Evolutionary conservation across 2,113 vertebrate species (phyloP).

Genomic region (Eira barbara): DNA sequence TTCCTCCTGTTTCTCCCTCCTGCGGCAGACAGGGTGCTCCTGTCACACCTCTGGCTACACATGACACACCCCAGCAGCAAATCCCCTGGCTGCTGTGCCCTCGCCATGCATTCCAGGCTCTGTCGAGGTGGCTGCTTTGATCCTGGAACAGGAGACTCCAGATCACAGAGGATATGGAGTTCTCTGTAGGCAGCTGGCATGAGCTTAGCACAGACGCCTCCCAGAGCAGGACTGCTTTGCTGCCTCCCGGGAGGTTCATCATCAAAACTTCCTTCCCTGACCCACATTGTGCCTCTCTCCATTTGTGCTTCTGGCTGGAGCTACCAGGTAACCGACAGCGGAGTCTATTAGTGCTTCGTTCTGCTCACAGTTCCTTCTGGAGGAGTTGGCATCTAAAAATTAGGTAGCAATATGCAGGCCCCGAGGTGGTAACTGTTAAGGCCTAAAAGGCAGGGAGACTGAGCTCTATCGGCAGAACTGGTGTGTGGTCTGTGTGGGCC

Average conservation of each 20-base stretch:
- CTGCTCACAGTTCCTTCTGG: slow-evolving; percentile 49
- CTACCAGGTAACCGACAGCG: neutral
- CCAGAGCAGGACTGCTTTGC: slow-evolving; percentile 60
- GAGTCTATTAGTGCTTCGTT: slow-evolving; percentile 57
- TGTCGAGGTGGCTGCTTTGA: slow-evolving; percentile 53
- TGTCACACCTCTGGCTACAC: neutral
- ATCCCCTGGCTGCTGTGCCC: neutral
- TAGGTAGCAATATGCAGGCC: slow-evolving; percentile 38
- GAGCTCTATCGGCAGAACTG: neutral
- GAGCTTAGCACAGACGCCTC: slow-evolving; percentile 58
- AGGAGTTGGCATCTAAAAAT: slow-evolving; percentile 53
- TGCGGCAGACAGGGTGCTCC: neutral
- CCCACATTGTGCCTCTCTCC: slow-evolving; percentile 50
- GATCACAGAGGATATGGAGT: slow-evolving; percentile 62
- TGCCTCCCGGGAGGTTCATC: slow-evolving; percentile 66
- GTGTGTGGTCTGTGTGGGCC: neutral
- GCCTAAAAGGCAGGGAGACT: slow-evolving; percentile 6
- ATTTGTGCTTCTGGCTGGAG: slow-evolving; percentile 63
- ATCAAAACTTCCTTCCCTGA: slow-evolving; percentile 64
- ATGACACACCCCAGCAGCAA: neutral
- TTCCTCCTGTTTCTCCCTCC: neutral
- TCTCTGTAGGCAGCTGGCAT: slow-evolving; percentile 55
- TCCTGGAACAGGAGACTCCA: slow-evolving; percentile 54
- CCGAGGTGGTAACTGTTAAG: neutral
- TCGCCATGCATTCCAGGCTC: neutral